These are phyloP conservation scores for Lipophrys pholis DNA, from an alignment of 2,113 vertebrate genomes.

Conservation along the genomic window DNA sequence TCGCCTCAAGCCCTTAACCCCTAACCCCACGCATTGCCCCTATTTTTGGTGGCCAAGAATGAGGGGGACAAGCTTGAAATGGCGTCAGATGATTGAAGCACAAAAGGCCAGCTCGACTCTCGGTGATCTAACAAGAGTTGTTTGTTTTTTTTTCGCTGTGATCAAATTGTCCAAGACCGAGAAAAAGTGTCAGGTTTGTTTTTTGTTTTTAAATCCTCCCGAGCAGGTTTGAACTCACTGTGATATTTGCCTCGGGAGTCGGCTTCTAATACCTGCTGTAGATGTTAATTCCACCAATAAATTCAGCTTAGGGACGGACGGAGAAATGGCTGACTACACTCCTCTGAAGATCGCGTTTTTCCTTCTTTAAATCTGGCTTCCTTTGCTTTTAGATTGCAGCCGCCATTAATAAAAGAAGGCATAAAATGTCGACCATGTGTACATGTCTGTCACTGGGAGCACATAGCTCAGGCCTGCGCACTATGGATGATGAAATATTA, in stretches of 20 bases:
- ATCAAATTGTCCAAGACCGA: conserved; percentile 7
- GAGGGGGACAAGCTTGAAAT: conserved; percentile 71
- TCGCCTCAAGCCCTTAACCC: conserved; percentile 78
- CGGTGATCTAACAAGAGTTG: too few species aligned
- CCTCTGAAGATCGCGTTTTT: neutral
- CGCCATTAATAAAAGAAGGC: conserved; percentile 48
- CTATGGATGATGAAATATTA: conserved; percentile 78
- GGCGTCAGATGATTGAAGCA: conserved; percentile 62
- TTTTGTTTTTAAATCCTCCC: conserved; percentile 19
- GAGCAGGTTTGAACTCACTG: neutral
- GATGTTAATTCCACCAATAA: conserved; percentile 8
- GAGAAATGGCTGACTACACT: neutral
- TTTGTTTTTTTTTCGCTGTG: neutral
- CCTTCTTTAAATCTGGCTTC: neutral
- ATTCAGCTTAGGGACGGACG: conserved; percentile 2
- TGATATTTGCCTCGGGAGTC: neutral
- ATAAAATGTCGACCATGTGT: conserved; percentile 68
- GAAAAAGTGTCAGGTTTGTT: neutral
- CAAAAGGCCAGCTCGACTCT: conserved; percentile 29
- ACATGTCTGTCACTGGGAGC: conserved; percentile 67
- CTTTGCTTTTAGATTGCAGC: conserved; percentile 35
- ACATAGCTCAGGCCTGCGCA: conserved; percentile 54
- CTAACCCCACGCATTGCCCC: conserved; percentile 73
- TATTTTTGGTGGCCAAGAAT: conserved; percentile 80
- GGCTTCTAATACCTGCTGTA: neutral